Base-by-base conservation (phyloP, 2,888 invertebrate species). In the Scrobipalpa costella region DNA sequence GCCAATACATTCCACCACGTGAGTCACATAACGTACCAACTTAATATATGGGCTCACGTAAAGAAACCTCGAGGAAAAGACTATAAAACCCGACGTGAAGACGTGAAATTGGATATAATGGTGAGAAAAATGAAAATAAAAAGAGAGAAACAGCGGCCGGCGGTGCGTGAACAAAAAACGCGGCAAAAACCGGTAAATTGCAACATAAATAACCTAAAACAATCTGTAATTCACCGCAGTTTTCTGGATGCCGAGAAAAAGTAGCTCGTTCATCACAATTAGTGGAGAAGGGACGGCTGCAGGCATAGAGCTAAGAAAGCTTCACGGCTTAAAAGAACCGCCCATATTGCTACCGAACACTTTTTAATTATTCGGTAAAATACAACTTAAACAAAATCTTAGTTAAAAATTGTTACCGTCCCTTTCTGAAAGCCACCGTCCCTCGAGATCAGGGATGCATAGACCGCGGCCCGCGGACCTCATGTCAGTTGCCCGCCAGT, bases 261-360 rank as follows among this genome's bases (percentile, higher is more conserved):
- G 72, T 71, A 69, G 66, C 74, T 77, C 76, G 81, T 85, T 83
- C 78, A 80, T 86, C 85, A 85, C 85, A 84, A 86, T 86, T 86
- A 84, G 78, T 19, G 58, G 38, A 7, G 36, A 62, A 52, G 61
- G 36, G 64, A 62, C 62, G 59, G 64, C 62, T 64, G 64, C 60
- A 62, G 47, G 13, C 38, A 36, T 40, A 13, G 58, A 38, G 34
- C n/a, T 33, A 34, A 27, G 33, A 15, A 34, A 55, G 34, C 27
- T 55, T 7, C 55, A n/a, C 11, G 1, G 13, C 50, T 52, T 1
- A 34, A 27, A 7, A 17, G 19, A 21, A 52, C 52, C 21, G 19
- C 49, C 15, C 13, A 15, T 17, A 17, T 47, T 17, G 47, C n/a
- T n/a, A n/a, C 13, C n/a, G 1, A 13, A n/a, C 7, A 15, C n/a